phyloP scores from a whole-genome alignment of 2,797 vertebrate genomes.

The Oceanodroma leucorhoa region DNA sequence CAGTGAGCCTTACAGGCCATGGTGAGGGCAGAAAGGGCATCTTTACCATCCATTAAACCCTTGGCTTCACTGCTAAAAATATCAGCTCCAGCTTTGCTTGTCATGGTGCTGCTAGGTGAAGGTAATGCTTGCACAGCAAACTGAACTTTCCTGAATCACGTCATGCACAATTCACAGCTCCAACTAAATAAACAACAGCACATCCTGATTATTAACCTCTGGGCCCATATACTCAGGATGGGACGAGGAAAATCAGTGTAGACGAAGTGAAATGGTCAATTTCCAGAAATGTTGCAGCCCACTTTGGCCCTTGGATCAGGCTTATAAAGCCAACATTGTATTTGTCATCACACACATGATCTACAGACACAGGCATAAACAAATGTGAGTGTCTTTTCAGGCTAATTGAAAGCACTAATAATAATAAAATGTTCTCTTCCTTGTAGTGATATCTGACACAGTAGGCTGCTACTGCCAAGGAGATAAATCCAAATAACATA shows the following conservation, averaged over 20 bases:
- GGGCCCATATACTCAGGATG: background rate
- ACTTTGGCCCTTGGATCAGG: background rate
- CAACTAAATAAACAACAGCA: background rate
- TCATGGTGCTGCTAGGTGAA: background rate
- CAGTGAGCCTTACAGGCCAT: background rate
- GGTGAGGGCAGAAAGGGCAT: background rate
- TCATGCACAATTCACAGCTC: background rate
- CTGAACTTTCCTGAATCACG: background rate
- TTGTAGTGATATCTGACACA: background rate
- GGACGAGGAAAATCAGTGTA: background rate
- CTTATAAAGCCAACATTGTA: background rate
- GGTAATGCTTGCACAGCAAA: background rate
- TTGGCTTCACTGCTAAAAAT: background rate
- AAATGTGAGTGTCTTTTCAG: background rate
- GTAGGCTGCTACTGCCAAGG: background rate
- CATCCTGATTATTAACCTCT: background rate
- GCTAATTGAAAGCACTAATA: background rate
- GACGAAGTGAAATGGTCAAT: background rate
- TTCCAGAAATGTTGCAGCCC: background rate
- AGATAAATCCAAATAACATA: background rate
- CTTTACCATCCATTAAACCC: background rate
- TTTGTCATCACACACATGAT: background rate
- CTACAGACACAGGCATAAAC: background rate
- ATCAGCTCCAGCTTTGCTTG: background rate
- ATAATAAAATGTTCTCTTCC: background rate